Conservation (phyloP, 1,140 invertebrate species). For the Eurytemora carolleeae region DNA sequence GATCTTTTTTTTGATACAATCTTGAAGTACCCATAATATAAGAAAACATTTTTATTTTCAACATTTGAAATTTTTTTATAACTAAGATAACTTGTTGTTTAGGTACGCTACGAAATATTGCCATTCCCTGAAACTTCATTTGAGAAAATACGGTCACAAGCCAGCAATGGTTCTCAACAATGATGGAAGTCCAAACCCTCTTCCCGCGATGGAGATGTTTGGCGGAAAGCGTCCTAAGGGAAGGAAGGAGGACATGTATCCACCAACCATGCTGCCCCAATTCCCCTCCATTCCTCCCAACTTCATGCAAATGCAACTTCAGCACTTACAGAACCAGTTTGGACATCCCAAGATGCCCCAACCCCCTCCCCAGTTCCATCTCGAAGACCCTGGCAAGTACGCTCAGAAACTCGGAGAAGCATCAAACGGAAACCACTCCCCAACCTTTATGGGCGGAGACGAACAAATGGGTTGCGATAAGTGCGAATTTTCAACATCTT, state of each 20-base stretch:
- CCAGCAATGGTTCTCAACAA: slow-evolving; percentile 64
- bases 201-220: slow-evolving; percentile 72
- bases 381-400: not conserved
- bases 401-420: not conserved
- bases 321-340: slow-evolving; percentile 3
- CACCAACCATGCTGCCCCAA: slow-evolving; percentile 15
- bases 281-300: slow-evolving; percentile 2
- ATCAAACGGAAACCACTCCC: slow-evolving; percentile 1
- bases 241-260: not conserved
- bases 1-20: no score
- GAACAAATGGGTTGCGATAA: slow-evolving; percentile 25
- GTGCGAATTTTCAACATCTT: slow-evolving; percentile 26
- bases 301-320: not conserved
- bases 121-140: slow-evolving; percentile 85
- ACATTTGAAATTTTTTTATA: no score
- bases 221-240: not conserved
- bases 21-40: no score
- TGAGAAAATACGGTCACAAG: slow-evolving; percentile 72
- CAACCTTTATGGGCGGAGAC: not conserved
- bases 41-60: no score
- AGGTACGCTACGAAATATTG: slow-evolving; percentile 97
- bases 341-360: not conserved
- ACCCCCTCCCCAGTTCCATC: not conserved
- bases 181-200: slow-evolving; percentile 63
- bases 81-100: no score